Base-by-base conservation (phyloP, 2,113 vertebrate species). In the Calypte anna region DNA sequence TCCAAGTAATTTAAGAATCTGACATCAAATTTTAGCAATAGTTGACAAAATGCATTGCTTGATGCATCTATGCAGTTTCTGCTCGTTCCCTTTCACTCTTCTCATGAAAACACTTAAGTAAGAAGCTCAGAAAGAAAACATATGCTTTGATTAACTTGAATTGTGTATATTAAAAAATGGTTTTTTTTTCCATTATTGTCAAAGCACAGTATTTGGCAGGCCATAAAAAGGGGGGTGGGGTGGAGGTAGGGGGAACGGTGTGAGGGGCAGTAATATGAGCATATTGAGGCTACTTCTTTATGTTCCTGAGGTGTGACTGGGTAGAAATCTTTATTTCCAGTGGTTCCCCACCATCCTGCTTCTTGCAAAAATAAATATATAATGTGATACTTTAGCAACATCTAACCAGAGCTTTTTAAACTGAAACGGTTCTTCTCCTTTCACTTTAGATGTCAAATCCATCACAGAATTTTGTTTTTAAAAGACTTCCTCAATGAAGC, bases 401-500 rank as follows among this genome's bases (percentile, higher is more conserved):
- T 80, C 86, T 94, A 96, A 95, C 94, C 94, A 94, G 82, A 87
- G 94, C 94, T 97, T 94, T 96, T 97, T 96, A 92, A 93, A 82
- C 94, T 95, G 95, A 74, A 97, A 96, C 61, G 38, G 90, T 94
- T 97, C 82, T 83, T 91, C 82, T 88, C 89, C 80, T 93, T 95
- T 96, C 94, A 91, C 96, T 96, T 97, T 94, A 95, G 87, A 95
- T 95, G 91, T 95, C 96, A 97, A 96, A 96, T 80, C 96, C 94
- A 97, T 95, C 93, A 94, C 14, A 78, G 90, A 97, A 97, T 96
- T 96, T 96, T 95, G 97, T 97, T 97, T 96, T 94, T 91, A 92
- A 97, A 97, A 91, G 86, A 92, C 88, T 93, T 96, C 94, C 61
- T 96, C 96, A 95, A 50, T 73, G 91, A 97, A 98, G 95, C 94